Evolutionary conservation across 1,140 invertebrate species (phyloP).

Genomic region (fruit fly (Drosophila melanogaster)): DNA sequence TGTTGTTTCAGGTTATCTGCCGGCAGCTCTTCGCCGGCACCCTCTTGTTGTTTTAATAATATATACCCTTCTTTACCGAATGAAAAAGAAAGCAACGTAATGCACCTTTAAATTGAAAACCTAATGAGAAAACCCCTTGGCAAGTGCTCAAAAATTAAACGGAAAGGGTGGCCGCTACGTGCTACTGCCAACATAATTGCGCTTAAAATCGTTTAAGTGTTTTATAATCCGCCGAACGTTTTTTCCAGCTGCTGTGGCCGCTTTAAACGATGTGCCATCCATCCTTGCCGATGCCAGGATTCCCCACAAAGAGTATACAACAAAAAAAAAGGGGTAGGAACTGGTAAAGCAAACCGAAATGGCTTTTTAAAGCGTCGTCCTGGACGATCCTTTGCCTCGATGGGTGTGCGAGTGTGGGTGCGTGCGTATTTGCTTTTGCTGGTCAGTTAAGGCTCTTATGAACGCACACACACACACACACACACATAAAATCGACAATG

Average conservation of each 20-base stretch:
- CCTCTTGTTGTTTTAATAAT: conserved; percentile 5
- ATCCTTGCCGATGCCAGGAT: conserved; percentile 15
- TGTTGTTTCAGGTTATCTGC: conserved; percentile 62
- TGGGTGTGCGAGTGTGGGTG: conserved; percentile 3
- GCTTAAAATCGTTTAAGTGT: conserved; percentile 82
- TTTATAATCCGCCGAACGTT: conserved; percentile 72
- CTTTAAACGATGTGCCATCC: conserved; percentile 59
- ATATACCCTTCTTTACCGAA: not conserved
- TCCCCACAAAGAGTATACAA: conserved; percentile 7
- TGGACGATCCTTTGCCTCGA: conserved; percentile 37
- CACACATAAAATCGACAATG: conserved; percentile 31
- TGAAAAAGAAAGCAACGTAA: too few relatives aligned
- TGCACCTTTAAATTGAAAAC: conserved; percentile 65
- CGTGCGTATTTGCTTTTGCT: conserved; percentile 32
- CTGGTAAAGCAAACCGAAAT: conserved; percentile 55
- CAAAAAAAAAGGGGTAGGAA: conserved; percentile 20
- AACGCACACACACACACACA: conserved; percentile 21
- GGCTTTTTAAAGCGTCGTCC: conserved; percentile 75
- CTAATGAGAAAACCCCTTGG: conserved; percentile 60
- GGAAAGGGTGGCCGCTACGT: conserved; percentile 53
- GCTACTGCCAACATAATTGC: conserved; percentile 78
- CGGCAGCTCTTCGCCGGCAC: conserved; percentile 17
- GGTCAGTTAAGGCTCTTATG: conserved; percentile 68
- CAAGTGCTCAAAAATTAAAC: conserved; percentile 64
- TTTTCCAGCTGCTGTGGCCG: conserved; percentile 53